Evolutionary conservation across 2,888 invertebrate genomes (phyloP).

Genomic region (Cosmia trapezina): DNA sequence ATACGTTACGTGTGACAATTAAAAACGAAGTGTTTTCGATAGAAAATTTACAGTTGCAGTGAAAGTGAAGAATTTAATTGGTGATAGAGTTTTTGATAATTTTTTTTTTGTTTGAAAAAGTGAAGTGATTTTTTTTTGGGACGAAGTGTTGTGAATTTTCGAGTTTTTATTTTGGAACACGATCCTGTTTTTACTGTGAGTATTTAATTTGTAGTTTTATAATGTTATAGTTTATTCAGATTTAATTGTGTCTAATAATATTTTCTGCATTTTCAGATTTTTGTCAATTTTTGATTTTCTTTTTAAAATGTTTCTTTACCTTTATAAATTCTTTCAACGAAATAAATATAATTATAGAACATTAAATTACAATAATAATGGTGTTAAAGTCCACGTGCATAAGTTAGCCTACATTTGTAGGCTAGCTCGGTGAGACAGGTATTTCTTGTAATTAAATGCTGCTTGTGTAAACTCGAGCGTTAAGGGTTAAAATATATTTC

Average conservation of each 20-base stretch:
- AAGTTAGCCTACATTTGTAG: slow-evolving; percentile 25
- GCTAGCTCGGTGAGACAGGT: slow-evolving; percentile 33
- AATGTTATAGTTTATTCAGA: no score
- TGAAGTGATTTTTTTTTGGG: slow-evolving; percentile 57
- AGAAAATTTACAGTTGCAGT: slow-evolving; percentile 45
- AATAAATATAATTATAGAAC: background rate
- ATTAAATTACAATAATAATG: background rate
- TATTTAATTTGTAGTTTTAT: slow-evolving; percentile 25
- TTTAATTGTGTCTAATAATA: background rate
- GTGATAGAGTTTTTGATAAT: slow-evolving; percentile 34
- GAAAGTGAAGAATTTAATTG: slow-evolving; percentile 50
- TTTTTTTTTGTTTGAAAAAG: slow-evolving; percentile 41
- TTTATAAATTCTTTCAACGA: background rate
- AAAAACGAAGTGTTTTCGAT: slow-evolving; percentile 46
- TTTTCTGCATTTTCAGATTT: background rate
- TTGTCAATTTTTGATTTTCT: no score
- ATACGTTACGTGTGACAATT: slow-evolving; percentile 38
- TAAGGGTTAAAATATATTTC: slow-evolving; percentile 50
- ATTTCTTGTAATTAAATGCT: slow-evolving; percentile 52
- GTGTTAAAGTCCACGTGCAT: slow-evolving; percentile 28
- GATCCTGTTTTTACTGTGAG: slow-evolving; percentile 40
- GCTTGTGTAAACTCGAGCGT: slow-evolving; percentile 42
- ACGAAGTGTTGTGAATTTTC: slow-evolving; percentile 51
- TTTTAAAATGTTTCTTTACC: background rate
- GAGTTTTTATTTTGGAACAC: slow-evolving; percentile 42